Conservation (phyloP, 2,113 vertebrate species). For the Rhinolophus ferrumequinum region DNA sequence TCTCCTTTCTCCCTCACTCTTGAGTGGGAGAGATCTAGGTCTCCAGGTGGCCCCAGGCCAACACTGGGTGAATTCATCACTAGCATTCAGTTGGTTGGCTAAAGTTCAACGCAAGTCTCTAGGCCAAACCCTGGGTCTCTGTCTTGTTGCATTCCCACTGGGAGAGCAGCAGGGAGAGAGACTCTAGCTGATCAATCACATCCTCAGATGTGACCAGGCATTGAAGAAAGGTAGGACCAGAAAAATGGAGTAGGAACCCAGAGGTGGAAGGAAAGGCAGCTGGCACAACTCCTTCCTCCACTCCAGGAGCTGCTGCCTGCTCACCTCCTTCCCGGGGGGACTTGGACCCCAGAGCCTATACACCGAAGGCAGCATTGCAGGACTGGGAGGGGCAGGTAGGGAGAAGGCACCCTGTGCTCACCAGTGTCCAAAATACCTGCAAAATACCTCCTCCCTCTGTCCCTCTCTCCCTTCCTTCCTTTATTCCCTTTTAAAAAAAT, state of each 20-base stretch:
- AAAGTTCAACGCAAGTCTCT: neutral
- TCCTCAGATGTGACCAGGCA: neutral
- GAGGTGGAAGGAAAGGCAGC: neutral
- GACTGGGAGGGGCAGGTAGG: fast-evolving
- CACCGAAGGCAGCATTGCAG: neutral
- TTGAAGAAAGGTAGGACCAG: neutral
- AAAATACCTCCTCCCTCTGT: neutral
- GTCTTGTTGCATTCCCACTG: neutral
- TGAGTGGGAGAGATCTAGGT: neutral
- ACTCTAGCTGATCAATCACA: neutral
- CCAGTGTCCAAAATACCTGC: neutral
- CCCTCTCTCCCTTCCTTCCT: neutral
- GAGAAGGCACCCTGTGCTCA: neutral
- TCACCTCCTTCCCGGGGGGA: neutral
- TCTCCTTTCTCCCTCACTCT: neutral
- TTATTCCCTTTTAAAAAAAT: neutral
- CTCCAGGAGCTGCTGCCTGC: neutral
- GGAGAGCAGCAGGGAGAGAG: neutral
- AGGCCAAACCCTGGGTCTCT: neutral
- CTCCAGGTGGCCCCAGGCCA: neutral
- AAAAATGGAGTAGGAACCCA: neutral
- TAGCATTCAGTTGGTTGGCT: neutral
- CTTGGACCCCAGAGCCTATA: neutral
- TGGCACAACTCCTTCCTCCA: neutral
- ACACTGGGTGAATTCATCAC: neutral